Base-by-base conservation (phyloP, 2,888 invertebrate species). In the Melanophora roralis region DNA sequence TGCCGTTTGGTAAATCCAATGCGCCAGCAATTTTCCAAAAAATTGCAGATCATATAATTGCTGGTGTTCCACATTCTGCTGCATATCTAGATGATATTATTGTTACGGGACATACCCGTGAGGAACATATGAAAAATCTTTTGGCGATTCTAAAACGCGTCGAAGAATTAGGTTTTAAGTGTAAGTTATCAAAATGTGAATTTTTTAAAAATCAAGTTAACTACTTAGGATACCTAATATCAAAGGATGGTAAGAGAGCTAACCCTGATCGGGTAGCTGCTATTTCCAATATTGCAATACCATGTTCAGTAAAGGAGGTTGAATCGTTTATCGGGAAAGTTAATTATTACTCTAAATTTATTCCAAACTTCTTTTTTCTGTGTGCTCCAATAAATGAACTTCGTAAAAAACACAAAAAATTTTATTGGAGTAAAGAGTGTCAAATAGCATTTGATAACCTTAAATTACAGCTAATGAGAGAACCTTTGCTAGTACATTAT, bases 291-390 rank as follows among this genome's bases (percentile, higher is more conserved):
- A 55, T 55, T 19, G 19, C 55, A 7, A 6, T 21, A 55, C 83
- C 82, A 74, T 67, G 47, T 6, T 78, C 82, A 32, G 36, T 82
- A 3, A 19, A 78, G 12, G 69, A 78, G 43, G 68, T 84, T 2
- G 57, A 82, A 12, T 82, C 82, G 34, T 83, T 82, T 77, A 65
- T 84, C 0, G 82, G 79, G 7, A 75, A 72, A n/a, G 60, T 82
- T 1, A 79, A 77, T 49, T 82, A 76, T 49, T 83, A 84, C 36
- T 69, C 77, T 6, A 78, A 79, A 81, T 81, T 82, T 51, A 53
- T 84, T 0, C 14, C 51, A 2, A 62, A 82, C 7, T 74, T 83
- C 68, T 45, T 78, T 14, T 21, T 32, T 8, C 34, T 64, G 8
- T 38, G 81, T 57, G 79, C 73, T 36, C 78, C 71, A 8, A 49